phyloP scores from a whole-genome alignment of 2,797 vertebrate species.

The Halcyon leucocephala region DNA sequence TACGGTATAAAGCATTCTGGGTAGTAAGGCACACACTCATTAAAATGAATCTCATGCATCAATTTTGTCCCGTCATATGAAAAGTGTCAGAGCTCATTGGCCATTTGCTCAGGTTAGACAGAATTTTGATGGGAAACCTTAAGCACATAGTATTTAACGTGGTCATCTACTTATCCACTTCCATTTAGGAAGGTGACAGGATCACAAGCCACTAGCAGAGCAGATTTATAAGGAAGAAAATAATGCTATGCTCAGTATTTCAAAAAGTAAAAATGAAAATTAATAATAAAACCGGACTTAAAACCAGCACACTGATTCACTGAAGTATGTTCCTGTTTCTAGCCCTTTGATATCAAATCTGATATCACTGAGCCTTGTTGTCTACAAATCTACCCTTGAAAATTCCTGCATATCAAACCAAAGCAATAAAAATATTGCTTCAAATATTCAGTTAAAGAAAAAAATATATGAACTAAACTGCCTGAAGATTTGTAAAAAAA shows the following conservation, averaged over 20 bases:
- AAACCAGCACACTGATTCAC: background rate
- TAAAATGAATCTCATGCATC: conserved; percentile 37
- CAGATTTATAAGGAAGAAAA: background rate
- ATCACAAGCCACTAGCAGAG: background rate
- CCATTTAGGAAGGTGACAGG: background rate
- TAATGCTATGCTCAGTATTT: rapidly evolving
- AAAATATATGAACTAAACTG: background rate
- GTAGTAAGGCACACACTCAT: background rate
- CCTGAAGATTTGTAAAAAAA: background rate
- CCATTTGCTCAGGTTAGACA: background rate
- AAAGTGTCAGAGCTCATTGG: conserved; percentile 40
- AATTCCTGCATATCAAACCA: background rate
- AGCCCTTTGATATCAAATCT: background rate
- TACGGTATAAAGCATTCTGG: background rate
- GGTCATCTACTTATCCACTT: conserved; percentile 1
- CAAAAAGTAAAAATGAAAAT: background rate
- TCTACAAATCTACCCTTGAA: background rate
- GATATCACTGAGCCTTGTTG: background rate
- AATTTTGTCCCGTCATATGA: conserved; percentile 3
- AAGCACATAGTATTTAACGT: background rate
- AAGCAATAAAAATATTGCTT: background rate
- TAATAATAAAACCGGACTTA: background rate
- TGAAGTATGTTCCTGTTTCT: background rate
- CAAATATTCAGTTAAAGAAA: background rate
- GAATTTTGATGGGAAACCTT: background rate